phyloP scores from a whole-genome alignment of 2,888 invertebrate genomes.

The Oxytorus armatus region DNA sequence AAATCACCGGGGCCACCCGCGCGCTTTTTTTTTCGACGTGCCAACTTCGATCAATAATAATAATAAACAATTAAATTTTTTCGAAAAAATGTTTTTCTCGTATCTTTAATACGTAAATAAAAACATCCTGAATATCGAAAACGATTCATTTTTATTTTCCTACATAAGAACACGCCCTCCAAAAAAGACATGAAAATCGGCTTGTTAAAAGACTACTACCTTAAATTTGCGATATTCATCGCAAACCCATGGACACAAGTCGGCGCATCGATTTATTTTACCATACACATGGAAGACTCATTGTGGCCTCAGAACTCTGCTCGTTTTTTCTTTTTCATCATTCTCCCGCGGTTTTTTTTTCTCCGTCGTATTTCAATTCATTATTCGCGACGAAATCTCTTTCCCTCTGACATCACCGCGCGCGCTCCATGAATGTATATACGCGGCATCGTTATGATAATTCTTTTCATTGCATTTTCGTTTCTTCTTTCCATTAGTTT shows the following conservation, averaged over 20 bases:
- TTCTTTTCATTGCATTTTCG: conserved; percentile 77
- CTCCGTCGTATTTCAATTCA: conserved; percentile 32
- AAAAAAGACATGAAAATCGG: too few species aligned
- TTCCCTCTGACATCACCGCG: conserved; percentile 41
- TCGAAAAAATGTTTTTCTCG: too few species aligned
- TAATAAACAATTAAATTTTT: too few species aligned
- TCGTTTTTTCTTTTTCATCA: conserved; percentile 8
- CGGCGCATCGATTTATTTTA: conserved; percentile 11
- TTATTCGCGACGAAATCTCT: conserved; percentile 25
- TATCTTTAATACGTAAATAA: too few species aligned
- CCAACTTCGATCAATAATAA: too few species aligned
- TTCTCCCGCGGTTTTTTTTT: conserved; percentile 6
- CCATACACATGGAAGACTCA: background rate
- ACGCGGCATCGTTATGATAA: conserved; percentile 80
- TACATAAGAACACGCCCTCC: too few species aligned
- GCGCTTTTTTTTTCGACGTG: too few species aligned
- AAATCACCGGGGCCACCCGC: too few species aligned
- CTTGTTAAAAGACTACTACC: too few species aligned
- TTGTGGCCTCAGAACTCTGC: background rate
- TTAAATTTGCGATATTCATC: background rate
- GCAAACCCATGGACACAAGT: background rate
- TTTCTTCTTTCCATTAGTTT: too few species aligned
- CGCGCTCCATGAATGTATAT: conserved; percentile 74
- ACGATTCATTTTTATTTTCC: too few species aligned
- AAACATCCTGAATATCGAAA: too few species aligned